Evolutionary conservation across 2,797 vertebrate genomes (phyloP).

Genomic region (Loriculus beryllinus): DNA sequence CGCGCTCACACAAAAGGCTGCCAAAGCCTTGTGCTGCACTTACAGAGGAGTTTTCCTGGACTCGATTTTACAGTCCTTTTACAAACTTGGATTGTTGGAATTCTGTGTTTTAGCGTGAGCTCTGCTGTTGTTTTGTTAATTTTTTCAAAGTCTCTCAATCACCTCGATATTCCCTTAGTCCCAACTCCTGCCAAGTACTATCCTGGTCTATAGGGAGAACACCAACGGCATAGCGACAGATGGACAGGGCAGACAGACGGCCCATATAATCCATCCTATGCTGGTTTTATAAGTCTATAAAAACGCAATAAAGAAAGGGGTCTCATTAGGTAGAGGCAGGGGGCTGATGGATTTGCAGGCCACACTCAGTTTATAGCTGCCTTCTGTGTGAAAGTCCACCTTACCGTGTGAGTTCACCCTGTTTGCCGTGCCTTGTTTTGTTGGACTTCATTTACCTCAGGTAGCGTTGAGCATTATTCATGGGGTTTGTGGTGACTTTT

Average conservation of each 20-base stretch:
- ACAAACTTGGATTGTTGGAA: not conserved
- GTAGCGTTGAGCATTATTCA: not conserved
- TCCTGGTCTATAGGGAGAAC: not conserved
- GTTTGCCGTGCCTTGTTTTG: slow-evolving; percentile 16
- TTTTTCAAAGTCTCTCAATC: not conserved
- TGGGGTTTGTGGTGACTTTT: slow-evolving; percentile 13
- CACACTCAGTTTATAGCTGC: slow-evolving; percentile 57
- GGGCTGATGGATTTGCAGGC: slow-evolving; percentile 61
- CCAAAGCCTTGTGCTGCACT: not conserved
- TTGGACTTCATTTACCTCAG: slow-evolving; percentile 27
- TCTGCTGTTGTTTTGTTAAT: not conserved
- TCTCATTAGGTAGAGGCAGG: slow-evolving; percentile 59
- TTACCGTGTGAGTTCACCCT: slow-evolving; percentile 15
- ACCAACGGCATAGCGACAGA: not conserved
- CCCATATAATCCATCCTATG: slow-evolving; percentile 46
- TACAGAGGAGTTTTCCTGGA: not conserved
- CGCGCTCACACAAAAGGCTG: not conserved
- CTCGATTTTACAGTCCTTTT: slow-evolving; percentile 33
- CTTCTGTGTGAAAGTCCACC: slow-evolving; percentile 57
- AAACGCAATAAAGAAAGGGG: slow-evolving; percentile 57
- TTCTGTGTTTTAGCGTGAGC: not conserved
- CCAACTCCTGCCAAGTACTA: not conserved
- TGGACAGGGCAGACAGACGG: slow-evolving; percentile 45
- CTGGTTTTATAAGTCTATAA: slow-evolving; percentile 59
- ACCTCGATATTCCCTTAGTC: not conserved